Evolutionary conservation across 2,797 vertebrate genomes (phyloP), one percentile per base, ranked within the genome.

Genomic region (Sebastes matsubarae): DNA sequence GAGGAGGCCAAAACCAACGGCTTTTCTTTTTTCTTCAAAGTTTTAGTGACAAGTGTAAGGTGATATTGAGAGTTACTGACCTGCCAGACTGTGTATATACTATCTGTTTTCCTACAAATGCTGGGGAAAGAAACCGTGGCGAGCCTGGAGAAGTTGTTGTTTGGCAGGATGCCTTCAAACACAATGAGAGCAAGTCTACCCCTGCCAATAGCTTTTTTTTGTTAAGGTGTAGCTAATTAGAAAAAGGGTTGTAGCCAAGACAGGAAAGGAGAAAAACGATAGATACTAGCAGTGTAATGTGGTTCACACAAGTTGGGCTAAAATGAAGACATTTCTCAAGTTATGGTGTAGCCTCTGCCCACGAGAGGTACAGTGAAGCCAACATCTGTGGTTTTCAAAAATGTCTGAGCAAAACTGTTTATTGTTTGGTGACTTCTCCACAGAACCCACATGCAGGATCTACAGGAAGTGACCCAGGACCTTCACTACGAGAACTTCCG

Each of bases 401-500:
- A 46, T 46, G 18, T 25, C 30, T 46, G 13, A 68, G 29, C 22
- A 27, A 7, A 9, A 6, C 5, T 29, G 4, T n/a, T 87, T 29
- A 59, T 46, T 84, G 13, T 3, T 57, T 25, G 10, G 18, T 67
- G 27, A 22, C 34, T 77, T 82, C n/a, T 59, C 32, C 18, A 7
- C 90, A 99, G 98, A 87, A 99, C 99, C 32, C 99, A 99, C 80
- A 99, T 99, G 99, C 98, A 99, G 85, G 99, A 99, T 74, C 97
- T 99, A 13, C 99, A 99, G 94, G 99, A 99, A 89, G 99, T 99
- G 84, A 99, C 99, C 83, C 98, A 99, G 95, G 99, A 99, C 90
- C 97, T 99, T 74, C 99, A 99, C 94, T 99, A 99, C 4, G 99
- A 99, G 95, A 99, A 99, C 94, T 99, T 99, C 95, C 98, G 99